phyloP scores from a whole-genome alignment of 1,140 invertebrate species.

The Lepidurus arcticus region DNA sequence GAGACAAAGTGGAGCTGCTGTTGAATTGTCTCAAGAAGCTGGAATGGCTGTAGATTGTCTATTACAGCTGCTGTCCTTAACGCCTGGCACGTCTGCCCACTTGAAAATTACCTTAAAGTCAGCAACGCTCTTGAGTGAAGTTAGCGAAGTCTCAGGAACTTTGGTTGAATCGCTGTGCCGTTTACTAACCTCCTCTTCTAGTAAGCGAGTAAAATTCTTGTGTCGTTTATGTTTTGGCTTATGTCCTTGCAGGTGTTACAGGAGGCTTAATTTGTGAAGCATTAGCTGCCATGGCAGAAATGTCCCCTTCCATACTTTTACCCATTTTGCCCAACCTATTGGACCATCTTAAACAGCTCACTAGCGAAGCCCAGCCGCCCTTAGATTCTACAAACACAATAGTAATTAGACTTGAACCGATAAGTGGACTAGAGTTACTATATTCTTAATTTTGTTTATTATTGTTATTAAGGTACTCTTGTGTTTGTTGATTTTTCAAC shows the following conservation, averaged over 20 bases:
- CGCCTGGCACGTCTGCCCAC: background rate
- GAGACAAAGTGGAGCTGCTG: background rate
- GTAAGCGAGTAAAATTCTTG: background rate
- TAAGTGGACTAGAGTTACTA: background rate
- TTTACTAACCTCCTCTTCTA: background rate
- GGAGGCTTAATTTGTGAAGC: conserved; percentile 56
- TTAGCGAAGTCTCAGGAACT: conserved; percentile 53
- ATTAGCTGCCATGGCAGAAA: conserved; percentile 64
- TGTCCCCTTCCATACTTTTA: conserved; percentile 54
- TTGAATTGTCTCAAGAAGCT: conserved; percentile 32
- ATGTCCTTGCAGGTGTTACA: conserved; percentile 38
- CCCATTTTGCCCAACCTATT: conserved; percentile 55
- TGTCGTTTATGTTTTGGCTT: background rate
- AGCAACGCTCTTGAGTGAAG: conserved; percentile 56
- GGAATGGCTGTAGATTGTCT: conserved; percentile 54
- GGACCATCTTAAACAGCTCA: conserved; percentile 45
- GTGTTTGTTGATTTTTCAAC: conserved; percentile 77
- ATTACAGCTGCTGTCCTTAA: conserved; percentile 55
- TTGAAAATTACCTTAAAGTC: conserved; percentile 26
- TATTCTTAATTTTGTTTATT: background rate
- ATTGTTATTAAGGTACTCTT: conserved; percentile 52
- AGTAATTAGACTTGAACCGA: background rate
- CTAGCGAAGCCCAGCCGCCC: background rate
- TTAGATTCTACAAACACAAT: background rate
- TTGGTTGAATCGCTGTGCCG: conserved; percentile 52